phyloP scores from a whole-genome alignment of 2,797 vertebrate genomes.

The Adelosebastes latens region DNA sequence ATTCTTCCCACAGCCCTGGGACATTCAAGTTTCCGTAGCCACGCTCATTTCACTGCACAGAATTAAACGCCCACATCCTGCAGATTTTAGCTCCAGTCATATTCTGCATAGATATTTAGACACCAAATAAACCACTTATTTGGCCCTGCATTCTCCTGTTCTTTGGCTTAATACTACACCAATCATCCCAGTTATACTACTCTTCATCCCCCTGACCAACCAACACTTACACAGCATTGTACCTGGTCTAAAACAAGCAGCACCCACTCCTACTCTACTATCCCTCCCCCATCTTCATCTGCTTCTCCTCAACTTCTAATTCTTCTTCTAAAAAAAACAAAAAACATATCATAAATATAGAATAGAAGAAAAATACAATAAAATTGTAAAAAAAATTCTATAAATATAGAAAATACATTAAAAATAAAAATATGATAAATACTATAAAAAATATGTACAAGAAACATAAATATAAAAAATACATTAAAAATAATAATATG shows the following conservation, averaged over 20 bases:
- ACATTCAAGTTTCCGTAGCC: neutral
- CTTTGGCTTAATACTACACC: neutral
- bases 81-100: slow-evolving; percentile 1
- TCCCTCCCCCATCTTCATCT: neutral
- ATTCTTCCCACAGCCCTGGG: neutral
- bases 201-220: neutral
- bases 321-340: no score
- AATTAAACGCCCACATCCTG: neutral
- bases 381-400: no score
- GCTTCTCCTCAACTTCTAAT: neutral
- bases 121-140: neutral
- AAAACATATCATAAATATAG: no score
- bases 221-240: neutral
- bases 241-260: neutral
- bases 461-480: no score
- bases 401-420: no score
- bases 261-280: neutral
- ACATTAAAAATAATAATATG: no score
- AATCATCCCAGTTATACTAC: accelerated
- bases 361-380: no score
- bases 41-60: neutral
- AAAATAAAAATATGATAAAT: no score
- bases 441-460: no score
- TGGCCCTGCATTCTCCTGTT: neutral
- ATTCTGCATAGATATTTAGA: neutral